Evolutionary conservation across 2,888 invertebrate genomes (phyloP).

Genomic region (Autographa gamma): DNA sequence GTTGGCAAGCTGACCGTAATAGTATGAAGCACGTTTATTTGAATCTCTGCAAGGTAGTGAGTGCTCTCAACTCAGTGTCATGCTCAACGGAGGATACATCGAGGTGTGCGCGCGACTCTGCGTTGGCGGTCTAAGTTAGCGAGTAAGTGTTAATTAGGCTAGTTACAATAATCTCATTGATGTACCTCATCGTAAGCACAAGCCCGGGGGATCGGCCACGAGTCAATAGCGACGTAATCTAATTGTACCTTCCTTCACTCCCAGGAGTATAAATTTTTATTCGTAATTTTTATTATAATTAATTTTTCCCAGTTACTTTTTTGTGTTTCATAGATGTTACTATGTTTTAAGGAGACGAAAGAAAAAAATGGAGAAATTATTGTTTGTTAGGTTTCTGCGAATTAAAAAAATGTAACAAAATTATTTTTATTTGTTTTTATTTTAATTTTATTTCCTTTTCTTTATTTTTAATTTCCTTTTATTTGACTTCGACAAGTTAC

Average conservation of each 20-base stretch:
- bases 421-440: constrained; percentile 81
- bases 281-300: constrained; percentile 83
- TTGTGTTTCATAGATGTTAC: constrained; percentile 90
- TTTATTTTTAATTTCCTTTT: constrained; percentile 63
- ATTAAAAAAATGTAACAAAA: constrained; percentile 89
- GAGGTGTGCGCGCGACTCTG: constrained; percentile 61
- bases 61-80: constrained; percentile 77
- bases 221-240: constrained; percentile 80
- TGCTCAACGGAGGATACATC: constrained; percentile 73
- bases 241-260: constrained; percentile 88
- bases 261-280: constrained; percentile 86
- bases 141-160: constrained; percentile 84
- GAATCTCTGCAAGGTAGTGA: constrained; percentile 88
- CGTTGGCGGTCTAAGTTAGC: constrained; percentile 75
- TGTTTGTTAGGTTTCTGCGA: constrained; percentile 90
- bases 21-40: constrained; percentile 69
- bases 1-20: constrained; percentile 44
- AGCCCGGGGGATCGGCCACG: constrained; percentile 78
- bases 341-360: constrained; percentile 88
- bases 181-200: constrained; percentile 81
- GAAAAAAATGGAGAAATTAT: constrained; percentile 85
- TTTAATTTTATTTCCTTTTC: constrained; percentile 71
- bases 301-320: constrained; percentile 85
- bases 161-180: constrained; percentile 86
- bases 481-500: constrained; percentile 84